phyloP scores from a whole-genome alignment of 2,113 vertebrate species.

The Dendrocopos noguchii region DNA sequence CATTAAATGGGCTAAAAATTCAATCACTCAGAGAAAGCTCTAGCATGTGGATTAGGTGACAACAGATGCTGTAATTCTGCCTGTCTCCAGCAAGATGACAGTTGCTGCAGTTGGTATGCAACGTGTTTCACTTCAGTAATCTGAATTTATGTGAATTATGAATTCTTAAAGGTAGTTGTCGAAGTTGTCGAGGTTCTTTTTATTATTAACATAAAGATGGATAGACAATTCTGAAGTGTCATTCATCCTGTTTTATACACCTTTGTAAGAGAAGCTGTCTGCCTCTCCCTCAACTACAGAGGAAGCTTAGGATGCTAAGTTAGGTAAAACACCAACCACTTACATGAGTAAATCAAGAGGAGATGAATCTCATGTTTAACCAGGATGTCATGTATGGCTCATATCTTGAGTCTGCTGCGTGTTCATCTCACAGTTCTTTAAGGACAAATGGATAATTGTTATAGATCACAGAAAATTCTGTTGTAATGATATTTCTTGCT shows the following conservation, averaged over 20 bases:
- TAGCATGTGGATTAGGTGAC: neutral
- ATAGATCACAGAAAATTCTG: neutral
- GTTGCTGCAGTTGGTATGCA: neutral
- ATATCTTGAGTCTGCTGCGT: neutral
- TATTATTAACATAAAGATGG: slow-evolving; percentile 32
- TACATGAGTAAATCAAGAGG: neutral
- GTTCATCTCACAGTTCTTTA: neutral
- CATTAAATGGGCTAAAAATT: neutral
- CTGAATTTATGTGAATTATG: neutral
- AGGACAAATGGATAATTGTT: neutral
- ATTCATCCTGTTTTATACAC: neutral
- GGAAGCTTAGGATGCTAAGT: neutral
- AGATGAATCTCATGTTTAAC: neutral
- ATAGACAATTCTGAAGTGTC: neutral
- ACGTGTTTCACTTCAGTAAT: neutral
- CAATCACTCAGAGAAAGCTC: neutral
- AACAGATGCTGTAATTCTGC: slow-evolving; percentile 1
- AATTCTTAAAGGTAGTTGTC: slow-evolving; percentile 3
- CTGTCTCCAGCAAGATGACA: neutral
- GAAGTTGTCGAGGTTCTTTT: neutral
- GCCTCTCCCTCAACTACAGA: neutral
- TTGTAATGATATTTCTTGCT: neutral
- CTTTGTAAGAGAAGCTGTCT: neutral
- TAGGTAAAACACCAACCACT: neutral
- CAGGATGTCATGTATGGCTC: neutral